Evolutionary conservation across 1,140 invertebrate species (phyloP), one percentile per base, ranked within the genome.

Genomic region (Mylabris phalerata): DNA sequence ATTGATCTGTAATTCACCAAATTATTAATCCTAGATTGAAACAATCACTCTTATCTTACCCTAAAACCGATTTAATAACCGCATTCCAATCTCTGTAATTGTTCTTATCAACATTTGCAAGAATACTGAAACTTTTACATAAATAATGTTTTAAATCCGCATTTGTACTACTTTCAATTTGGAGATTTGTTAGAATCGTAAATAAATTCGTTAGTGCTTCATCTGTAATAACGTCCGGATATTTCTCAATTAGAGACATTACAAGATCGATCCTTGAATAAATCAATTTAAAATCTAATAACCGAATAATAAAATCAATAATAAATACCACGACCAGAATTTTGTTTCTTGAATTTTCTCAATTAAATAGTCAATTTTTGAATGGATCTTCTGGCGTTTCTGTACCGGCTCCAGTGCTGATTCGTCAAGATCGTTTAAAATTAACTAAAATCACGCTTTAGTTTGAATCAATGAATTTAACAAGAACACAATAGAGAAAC

Each of bases 61-160:
- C 72, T 56, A 77, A 60, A 6, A 71, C 64, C 40, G 69, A 70
- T 55, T 79, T 75, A 67, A 72, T 76, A 11, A 78, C 70, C 47
- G 73, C 67, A 38, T 66, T 67, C 77, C 77, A 79, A 10, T 73
- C 61, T 50, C 61, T 63, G 39, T 67, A 40, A 48, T 54, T 61
- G 10, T 67, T 66, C 13, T 26, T 26, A 50, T 59, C 45, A 2
- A 71, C 56, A 52, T 48, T 32, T 9, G 57, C 54, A 65, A 75
- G 67, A 42, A 71, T 32, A 32, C 32, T 3, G 7, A 32, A 32
- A 32, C 32, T 32, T 32, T 32, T 32, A 32, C 7, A 32, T 32
- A 32, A 32, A 32, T 32, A 32, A 32, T 32, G 3, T 32, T 32
- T 32, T 32, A 75, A 58, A n/a, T 57, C 58, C 44, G 67, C 63